Base-by-base conservation (phyloP, 2,888 invertebrate genomes). In the Capitulum mitella region DNA sequence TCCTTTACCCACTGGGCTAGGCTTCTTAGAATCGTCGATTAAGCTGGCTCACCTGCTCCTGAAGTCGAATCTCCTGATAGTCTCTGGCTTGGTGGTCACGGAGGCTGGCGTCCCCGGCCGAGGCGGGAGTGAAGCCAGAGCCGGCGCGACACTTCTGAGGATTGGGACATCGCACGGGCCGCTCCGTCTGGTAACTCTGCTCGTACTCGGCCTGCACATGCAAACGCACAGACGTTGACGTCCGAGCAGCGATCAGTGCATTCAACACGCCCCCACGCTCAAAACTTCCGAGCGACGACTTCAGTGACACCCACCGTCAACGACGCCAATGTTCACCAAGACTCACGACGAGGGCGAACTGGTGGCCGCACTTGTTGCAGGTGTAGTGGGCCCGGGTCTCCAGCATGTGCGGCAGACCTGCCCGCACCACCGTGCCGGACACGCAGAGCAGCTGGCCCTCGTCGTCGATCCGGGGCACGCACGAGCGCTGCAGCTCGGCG, bases 41-140 rank as follows among this genome's bases (percentile, higher is more conserved):
- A n/a, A n/a, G n/a, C n/a, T 34, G 54, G 61, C 74, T 32, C 61
- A 64, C 76, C 81, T 43, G 78, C 77, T 80, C 92, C 87, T 92
- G 92, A 84, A 96, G 89, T 87, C 93, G 94, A 26, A 94, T 90
- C 87, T 94, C 93, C 85, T 94, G 94, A 86, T 92, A 93, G 87
- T 94, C 93, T 83, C 90, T 91, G 84, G 90, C 94, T 84, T 91
- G 88, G 81, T 89, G 88, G 81, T 89, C 87, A 77, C 90, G 89
- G 58, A 80, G 70, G 43, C 90, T 86, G 78, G 89, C 85, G 80
- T 88, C 88, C 32, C 37, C 19, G 1, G 40, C 37, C 22, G 70
- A 19, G 22, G 89, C 85, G 83, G 84, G 85, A 84, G 83, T 81
- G 80, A 90, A 88, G 83, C 88, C 90, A 61, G 87, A 87, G 82